Conservation (phyloP, 2,888 invertebrate species). For the Hanleya hanleyi region DNA sequence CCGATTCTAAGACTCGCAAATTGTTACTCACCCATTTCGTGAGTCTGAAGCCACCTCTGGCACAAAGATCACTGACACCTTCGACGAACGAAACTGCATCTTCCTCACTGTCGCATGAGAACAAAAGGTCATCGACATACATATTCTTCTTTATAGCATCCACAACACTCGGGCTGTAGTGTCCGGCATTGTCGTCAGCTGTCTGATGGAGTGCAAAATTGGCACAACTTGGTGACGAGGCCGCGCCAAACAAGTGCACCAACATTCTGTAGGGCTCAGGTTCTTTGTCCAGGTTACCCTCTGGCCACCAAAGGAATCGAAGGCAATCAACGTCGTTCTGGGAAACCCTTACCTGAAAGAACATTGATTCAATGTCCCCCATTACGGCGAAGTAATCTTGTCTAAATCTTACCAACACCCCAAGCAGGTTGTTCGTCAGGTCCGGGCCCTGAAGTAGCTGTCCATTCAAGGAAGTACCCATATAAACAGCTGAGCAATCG, state of each 20-base stretch:
- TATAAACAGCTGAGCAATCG: too few species aligned
- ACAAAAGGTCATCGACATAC: too few species aligned
- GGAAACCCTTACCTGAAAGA: constrained; percentile 10
- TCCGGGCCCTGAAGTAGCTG: too few species aligned
- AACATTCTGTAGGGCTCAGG: constrained; percentile 18
- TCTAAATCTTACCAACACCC: constrained; percentile 21
- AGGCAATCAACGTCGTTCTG: constrained; percentile 23
- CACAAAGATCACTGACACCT: too few species aligned
- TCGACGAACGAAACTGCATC: background rate
- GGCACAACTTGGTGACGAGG: constrained; percentile 17
- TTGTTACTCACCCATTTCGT: constrained; percentile 19
- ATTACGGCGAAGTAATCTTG: constrained; percentile 16
- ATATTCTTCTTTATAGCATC: constrained; percentile 19
- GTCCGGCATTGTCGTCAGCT: background rate
- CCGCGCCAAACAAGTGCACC: constrained; percentile 26
- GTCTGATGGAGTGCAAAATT: constrained; percentile 7
- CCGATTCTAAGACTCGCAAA: constrained; percentile 4
- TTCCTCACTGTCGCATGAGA: too few species aligned
- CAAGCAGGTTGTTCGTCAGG: too few species aligned
- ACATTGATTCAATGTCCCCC: constrained; percentile 27
- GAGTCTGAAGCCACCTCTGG: constrained; percentile 9
- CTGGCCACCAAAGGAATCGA: constrained; percentile 18
- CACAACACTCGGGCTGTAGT: background rate
- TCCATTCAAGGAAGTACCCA: constrained; percentile 21
- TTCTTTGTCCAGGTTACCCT: constrained; percentile 10